Evolutionary conservation across 2,113 vertebrate genomes (phyloP).

Genomic region (Erythrolamprus reginae): DNA sequence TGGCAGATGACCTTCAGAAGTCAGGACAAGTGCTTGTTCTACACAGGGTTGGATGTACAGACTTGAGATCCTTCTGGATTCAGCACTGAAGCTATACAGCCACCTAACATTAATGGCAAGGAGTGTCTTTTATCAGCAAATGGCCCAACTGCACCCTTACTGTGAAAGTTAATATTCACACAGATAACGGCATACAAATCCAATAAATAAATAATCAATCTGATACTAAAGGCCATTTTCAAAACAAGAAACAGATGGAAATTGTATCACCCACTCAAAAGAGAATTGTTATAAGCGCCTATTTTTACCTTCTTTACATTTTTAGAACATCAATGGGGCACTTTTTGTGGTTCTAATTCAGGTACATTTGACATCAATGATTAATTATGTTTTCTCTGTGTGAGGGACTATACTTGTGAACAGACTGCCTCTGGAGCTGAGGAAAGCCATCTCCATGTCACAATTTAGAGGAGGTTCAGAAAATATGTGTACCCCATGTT

Average conservation of each 20-base stretch:
- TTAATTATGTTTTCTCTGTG: neutral
- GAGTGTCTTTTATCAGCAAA: neutral
- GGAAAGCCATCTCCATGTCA: neutral
- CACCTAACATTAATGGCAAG: neutral
- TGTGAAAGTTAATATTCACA: neutral
- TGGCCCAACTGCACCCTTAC: neutral
- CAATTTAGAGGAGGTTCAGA: neutral
- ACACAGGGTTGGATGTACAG: neutral
- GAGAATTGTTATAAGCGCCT: neutral
- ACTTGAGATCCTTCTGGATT: neutral
- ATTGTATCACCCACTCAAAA: neutral
- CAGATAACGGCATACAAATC: too few species aligned
- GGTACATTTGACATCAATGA: neutral
- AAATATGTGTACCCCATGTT: neutral
- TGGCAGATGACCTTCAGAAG: neutral
- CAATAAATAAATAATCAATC: too few species aligned
- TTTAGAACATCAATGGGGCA: neutral
- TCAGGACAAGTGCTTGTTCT: neutral
- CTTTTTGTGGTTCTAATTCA: neutral
- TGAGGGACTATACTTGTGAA: neutral
- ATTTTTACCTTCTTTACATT: neutral
- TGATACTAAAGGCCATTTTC: neutral
- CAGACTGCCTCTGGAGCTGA: neutral
- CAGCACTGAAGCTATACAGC: neutral
- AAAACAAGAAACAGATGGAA: neutral